Evolutionary conservation across 2,797 vertebrate species (phyloP).

Genomic region (Oceanodroma leucorhoa): DNA sequence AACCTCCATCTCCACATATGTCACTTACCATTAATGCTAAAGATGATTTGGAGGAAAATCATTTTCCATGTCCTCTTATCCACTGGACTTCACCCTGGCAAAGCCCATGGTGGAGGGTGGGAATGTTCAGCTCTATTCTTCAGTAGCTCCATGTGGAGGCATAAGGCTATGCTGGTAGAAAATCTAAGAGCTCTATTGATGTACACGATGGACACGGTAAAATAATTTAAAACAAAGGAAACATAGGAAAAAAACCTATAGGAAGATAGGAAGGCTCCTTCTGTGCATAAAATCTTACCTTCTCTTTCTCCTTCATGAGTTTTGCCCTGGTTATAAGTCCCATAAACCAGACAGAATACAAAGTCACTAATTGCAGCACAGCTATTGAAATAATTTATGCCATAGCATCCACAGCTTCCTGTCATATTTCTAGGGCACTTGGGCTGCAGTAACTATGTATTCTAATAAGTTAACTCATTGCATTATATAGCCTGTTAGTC

Average conservation of each 20-base stretch:
- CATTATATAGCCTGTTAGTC: conserved; percentile 29
- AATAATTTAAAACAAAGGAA: background rate
- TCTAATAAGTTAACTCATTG: conserved; percentile 30
- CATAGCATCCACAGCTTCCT: conserved; percentile 9
- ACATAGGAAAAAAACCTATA: background rate
- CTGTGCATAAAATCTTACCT: background rate
- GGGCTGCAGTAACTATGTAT: background rate
- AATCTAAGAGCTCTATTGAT: background rate
- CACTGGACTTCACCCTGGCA: background rate
- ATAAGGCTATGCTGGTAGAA: background rate
- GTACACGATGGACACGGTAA: background rate
- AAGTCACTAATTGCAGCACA: conserved; percentile 4
- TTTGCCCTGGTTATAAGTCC: conserved; percentile 5
- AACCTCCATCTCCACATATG: conserved; percentile 38
- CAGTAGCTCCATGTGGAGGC: background rate
- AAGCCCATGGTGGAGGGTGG: background rate
- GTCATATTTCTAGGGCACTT: conserved; percentile 15
- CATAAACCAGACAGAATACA: background rate
- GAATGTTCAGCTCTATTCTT: background rate
- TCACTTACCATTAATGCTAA: conserved; percentile 55
- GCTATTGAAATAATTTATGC: background rate
- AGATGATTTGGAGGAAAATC: conserved; percentile 33
- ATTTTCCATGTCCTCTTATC: background rate
- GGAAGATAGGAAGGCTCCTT: background rate
- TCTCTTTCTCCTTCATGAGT: background rate